A percentile compares a stretch with the other conserved stretches of the same genome.
Evolutionary conservation across 2,113 vertebrate genomes (phyloP).

Genomic region (Protomyctophum bolini): DNA sequence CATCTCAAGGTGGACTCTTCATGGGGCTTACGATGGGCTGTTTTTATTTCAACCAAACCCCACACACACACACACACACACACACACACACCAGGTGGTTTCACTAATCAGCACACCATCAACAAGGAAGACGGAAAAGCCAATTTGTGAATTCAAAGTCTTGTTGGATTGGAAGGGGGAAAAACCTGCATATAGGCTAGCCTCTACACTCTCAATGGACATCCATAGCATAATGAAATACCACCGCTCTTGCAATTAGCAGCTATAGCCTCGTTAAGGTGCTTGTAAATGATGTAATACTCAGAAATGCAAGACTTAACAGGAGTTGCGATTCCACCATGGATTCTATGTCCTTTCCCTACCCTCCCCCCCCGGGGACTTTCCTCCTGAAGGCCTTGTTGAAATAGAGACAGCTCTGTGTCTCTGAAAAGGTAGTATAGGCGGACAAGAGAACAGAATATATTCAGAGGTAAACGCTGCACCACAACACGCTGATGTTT

Average conservation of each 20-base stretch:
- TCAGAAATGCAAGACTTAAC: not conserved
- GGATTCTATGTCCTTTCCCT: not conserved
- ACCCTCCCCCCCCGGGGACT: not conserved
- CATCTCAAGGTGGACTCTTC: no score
- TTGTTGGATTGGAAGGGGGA: not conserved
- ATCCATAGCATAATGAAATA: not conserved
- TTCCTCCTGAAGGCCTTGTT: not conserved
- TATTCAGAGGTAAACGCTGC: no score
- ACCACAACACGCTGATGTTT: no score
- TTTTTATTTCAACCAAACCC: no score
- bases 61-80: no score
- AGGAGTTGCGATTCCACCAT: not conserved
- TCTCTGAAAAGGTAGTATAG: no score
- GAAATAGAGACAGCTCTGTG: not conserved
- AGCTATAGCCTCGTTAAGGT: constrained; percentile 8
- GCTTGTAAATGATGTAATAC: constrained; percentile 15
- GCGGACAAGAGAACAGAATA: no score
- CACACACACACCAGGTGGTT: no score
- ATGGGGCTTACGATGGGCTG: no score
- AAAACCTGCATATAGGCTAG: not conserved
- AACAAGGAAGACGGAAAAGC: no score
- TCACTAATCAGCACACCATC: no score
- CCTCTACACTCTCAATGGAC: not conserved
- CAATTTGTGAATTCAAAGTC: no score
- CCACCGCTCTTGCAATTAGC: constrained; percentile 1